These are phyloP conservation scores for Otocyon megalotis DNA, from an alignment of 2,113 vertebrate genomes.

Conservation along the genomic window DNA sequence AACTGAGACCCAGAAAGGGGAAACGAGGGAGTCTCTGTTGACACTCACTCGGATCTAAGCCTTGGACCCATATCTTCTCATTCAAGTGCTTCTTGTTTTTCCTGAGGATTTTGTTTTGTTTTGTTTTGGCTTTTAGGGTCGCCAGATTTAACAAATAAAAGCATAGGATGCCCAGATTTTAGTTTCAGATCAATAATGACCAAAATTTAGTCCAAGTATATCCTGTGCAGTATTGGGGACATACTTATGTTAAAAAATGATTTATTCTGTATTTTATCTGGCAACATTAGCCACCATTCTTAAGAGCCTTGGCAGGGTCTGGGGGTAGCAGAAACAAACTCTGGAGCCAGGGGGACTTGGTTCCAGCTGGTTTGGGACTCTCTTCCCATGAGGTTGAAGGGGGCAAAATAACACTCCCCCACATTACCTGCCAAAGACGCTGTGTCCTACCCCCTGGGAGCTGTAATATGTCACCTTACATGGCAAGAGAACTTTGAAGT, in stretches of 20 bases:
- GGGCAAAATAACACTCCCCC: neutral
- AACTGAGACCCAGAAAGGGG: conserved; percentile 69
- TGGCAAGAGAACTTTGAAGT: neutral
- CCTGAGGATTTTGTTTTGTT: neutral
- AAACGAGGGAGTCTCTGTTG: conserved; percentile 82
- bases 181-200: neutral
- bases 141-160: neutral
- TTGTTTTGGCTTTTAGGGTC: neutral
- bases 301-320: neutral
- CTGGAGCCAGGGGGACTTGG: neutral
- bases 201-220: neutral
- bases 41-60: conserved; percentile 48
- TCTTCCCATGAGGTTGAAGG: neutral
- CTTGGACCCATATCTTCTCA: neutral
- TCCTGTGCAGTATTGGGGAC: neutral
- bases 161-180: neutral
- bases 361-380: neutral
- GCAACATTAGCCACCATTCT: neutral
- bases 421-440: accelerated
- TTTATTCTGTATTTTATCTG: neutral
- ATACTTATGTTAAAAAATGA: neutral
- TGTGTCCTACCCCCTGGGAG: too few species aligned
- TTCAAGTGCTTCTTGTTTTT: neutral
- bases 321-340: neutral
- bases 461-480: accelerated